These are phyloP conservation scores for Napeogenes sylphis DNA, from an alignment of 2,888 invertebrate species.

Conservation along the genomic window DNA sequence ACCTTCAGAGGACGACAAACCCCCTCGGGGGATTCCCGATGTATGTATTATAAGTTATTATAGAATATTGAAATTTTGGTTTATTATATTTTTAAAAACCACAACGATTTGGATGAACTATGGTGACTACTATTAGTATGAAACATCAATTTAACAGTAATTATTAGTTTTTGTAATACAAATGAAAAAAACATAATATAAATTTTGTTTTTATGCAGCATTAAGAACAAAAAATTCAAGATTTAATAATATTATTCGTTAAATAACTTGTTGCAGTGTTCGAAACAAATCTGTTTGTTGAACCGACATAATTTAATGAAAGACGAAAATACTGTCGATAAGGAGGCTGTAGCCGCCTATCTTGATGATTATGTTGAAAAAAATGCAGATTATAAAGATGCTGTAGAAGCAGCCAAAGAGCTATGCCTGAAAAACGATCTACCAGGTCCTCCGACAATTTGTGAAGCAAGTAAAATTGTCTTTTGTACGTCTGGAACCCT, in stretches of 20 bases:
- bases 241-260: too few relatives aligned
- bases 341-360: conserved; percentile 39
- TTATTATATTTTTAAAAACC: too few relatives aligned
- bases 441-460: conserved; percentile 47
- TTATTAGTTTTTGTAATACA: too few relatives aligned
- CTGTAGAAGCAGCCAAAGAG: conserved; percentile 40
- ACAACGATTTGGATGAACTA: too few relatives aligned
- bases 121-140: too few relatives aligned
- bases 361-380: conserved; percentile 43
- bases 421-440: conserved; percentile 43
- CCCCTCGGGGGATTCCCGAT: conserved; percentile 34
- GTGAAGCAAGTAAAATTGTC: conserved; percentile 49
- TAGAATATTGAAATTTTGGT: too few relatives aligned
- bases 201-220: too few relatives aligned
- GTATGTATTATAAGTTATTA: conserved; percentile 37
- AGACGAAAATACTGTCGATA: conserved; percentile 42
- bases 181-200: too few relatives aligned
- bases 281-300: conserved; percentile 51
- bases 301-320: conserved; percentile 46
- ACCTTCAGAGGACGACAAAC: conserved; percentile 21
- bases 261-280: conserved; percentile 45
- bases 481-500: conserved; percentile 46
- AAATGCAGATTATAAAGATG: conserved; percentile 44
- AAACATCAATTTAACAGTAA: too few relatives aligned
- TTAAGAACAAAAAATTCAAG: too few relatives aligned